phyloP scores from a whole-genome alignment of 2,888 invertebrate genomes.

The Nomada flava region DNA sequence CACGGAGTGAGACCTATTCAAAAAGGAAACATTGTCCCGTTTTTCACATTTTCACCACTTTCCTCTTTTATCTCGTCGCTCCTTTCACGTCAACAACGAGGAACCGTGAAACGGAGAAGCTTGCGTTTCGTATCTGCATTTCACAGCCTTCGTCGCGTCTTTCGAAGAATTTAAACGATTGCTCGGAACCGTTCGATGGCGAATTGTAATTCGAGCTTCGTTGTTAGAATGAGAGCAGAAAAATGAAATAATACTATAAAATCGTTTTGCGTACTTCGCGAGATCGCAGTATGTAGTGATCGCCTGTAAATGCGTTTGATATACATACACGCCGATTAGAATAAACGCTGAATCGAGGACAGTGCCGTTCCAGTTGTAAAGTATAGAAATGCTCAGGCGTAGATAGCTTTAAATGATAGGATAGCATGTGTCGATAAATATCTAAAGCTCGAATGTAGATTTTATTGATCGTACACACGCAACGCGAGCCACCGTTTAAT shows the following conservation, averaged over 20 bases:
- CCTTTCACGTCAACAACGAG: slow-evolving; percentile 17
- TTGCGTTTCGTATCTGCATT: slow-evolving; percentile 14
- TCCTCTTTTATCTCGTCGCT: slow-evolving; percentile 13
- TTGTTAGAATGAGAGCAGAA: neutral
- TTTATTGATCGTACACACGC: slow-evolving; percentile 36
- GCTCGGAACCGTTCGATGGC: neutral
- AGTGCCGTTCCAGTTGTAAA: neutral
- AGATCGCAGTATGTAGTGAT: neutral
- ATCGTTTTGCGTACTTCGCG: neutral
- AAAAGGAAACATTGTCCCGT: neutral
- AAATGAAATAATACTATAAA: neutral
- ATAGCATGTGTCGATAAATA: slow-evolving; percentile 15
- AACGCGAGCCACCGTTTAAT: neutral
- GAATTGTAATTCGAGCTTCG: neutral
- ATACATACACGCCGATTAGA: neutral
- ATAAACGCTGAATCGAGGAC: neutral
- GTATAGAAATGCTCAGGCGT: slow-evolving; percentile 10
- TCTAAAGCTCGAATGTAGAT: slow-evolving; percentile 17
- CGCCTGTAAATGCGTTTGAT: too few species aligned
- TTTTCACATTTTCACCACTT: neutral
- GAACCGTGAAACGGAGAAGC: slow-evolving; percentile 11
- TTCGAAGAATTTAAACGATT: neutral
- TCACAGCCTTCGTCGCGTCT: neutral
- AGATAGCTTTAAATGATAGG: slow-evolving; percentile 8
- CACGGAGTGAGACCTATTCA: neutral